Conservation (phyloP, 2,113 vertebrate genomes). For the Empidonax alnorum region DNA sequence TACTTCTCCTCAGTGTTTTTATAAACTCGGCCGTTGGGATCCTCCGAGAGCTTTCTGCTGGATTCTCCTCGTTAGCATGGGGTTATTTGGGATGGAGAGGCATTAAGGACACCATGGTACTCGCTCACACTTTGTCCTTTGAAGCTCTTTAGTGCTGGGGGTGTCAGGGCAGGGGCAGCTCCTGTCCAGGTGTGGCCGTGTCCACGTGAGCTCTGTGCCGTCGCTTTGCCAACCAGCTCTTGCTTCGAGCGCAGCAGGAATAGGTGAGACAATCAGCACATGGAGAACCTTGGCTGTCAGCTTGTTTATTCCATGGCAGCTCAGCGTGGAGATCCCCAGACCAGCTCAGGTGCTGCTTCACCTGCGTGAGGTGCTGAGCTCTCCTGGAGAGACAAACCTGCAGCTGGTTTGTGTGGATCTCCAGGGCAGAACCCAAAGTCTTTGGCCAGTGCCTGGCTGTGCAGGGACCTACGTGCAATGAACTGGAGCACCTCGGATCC, state of each 20-base stretch:
- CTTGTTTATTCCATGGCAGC: background rate
- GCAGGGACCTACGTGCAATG: background rate
- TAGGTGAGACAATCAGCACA: background rate
- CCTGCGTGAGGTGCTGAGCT: fast-evolving
- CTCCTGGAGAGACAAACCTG: background rate
- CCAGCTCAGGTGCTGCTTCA: background rate
- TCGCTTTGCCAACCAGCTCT: background rate
- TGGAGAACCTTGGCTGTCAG: background rate
- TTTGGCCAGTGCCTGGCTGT: background rate
- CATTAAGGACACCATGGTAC: background rate
- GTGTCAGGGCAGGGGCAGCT: background rate
- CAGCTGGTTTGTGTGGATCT: background rate
- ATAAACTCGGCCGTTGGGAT: background rate
- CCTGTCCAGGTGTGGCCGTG: background rate
- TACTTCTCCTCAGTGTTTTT: background rate
- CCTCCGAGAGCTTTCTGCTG: background rate
- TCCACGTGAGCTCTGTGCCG: background rate
- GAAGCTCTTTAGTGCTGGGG: background rate
- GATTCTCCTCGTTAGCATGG: background rate
- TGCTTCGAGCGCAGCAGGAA: background rate
- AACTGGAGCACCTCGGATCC: background rate
- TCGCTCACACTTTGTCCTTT: background rate
- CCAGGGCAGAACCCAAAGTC: background rate
- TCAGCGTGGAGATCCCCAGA: background rate
- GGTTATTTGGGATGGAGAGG: background rate